Evolutionary conservation across 1,140 invertebrate species (phyloP), one percentile per base, ranked within the genome.

Genomic region (Argopecten irradians): DNA sequence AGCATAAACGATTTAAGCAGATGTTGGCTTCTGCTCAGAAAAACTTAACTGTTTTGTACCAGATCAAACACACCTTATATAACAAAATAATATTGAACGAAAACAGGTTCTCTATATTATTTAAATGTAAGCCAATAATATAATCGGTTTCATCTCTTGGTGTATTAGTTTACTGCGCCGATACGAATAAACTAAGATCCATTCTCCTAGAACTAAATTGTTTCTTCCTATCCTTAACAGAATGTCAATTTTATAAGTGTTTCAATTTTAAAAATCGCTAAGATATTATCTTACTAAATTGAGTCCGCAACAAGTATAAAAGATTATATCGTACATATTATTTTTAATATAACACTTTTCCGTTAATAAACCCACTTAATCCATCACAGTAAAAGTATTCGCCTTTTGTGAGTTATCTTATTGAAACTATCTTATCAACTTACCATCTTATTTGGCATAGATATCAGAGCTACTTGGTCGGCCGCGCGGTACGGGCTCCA

Each of bases 401-500:
- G 33, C 22, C 28, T 14, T 14, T 8, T 32, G 33, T 11, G 28
- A n/a, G 11, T 28, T 28, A 83, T 2, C 5, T 5, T 1, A 2
- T 2, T 83, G 82, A 7, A 8, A 28, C 34, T n/a, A 84, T n/a
- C 22, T 34, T 16, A 3, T 33, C 13, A 34, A 84, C 89, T 86
- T 87, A 92, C 93, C 92, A 92, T 88, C 43, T 88, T 87, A 43
- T 91, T 85, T 34, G 92, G 90, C 83, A 92, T 88, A 11, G 91
- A 91, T 43, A 93, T 92, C 19, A 89, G 86, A 13, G 91, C 91
- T 36, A 89, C 90, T 35, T 93, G 89, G 71, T 93, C 93, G 22
- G 91, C 89, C 33, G 92, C 92, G 86, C 92, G 89, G 89, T 93
- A 93, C 7, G 93, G 93, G 41, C 89, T 92, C 92, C 91, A 93